Conservation (phyloP, 1,140 invertebrate species). For the Drosophila persimilis region DNA sequence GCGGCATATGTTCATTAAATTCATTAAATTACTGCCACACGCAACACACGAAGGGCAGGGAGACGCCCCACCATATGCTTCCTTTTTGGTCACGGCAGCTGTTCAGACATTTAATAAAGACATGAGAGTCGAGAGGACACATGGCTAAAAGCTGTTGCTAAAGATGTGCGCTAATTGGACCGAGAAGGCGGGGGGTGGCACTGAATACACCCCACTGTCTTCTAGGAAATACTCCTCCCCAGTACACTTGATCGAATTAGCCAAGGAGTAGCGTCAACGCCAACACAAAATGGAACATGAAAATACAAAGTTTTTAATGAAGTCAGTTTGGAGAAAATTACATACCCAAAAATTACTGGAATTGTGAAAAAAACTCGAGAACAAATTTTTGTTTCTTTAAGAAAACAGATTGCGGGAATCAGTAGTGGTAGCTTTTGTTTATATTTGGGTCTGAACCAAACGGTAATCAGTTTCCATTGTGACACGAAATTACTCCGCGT, state of each 20-base stretch:
- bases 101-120: slow-evolving; percentile 58
- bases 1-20: slow-evolving; percentile 79
- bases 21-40: slow-evolving; percentile 74
- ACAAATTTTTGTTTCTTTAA: too few relatives aligned
- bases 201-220: slow-evolving; percentile 1
- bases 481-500: too few relatives aligned
- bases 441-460: too few relatives aligned
- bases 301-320: slow-evolving; percentile 6
- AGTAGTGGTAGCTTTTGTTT: too few relatives aligned
- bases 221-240: not conserved
- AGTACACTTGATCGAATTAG: slow-evolving; percentile 22
- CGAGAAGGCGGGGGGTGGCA: not conserved
- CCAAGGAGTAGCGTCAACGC: not conserved
- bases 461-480: too few relatives aligned
- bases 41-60: slow-evolving; percentile 28
- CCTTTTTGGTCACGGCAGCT: slow-evolving; percentile 28
- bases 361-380: too few relatives aligned
- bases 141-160: slow-evolving; percentile 39
- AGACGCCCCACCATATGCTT: slow-evolving; percentile 25
- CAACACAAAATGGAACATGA: not conserved
- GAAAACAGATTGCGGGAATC: too few relatives aligned
- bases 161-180: slow-evolving; percentile 53
- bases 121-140: slow-evolving; percentile 31
- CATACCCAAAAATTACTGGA: too few relatives aligned
- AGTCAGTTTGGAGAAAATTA: too few relatives aligned